Evolutionary conservation across 2,888 invertebrate species (phyloP).

Genomic region (Troides aeacus): DNA sequence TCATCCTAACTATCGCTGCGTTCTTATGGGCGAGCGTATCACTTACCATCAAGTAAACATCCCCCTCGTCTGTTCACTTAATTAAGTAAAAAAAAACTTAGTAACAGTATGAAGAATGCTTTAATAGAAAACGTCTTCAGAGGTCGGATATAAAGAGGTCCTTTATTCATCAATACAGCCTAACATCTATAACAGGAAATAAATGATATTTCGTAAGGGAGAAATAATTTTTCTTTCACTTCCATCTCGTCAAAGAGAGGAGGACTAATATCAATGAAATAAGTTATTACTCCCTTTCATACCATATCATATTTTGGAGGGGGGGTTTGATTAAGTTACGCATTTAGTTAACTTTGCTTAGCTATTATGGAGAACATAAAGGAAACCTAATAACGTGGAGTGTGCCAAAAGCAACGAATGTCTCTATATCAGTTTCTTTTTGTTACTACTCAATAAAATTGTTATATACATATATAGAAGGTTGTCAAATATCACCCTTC

Average conservation of each 20-base stretch:
- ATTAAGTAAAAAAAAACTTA: too few relatives aligned
- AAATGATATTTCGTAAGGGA: neutral
- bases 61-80: too few relatives aligned
- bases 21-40: too few relatives aligned
- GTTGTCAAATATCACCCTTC: too few relatives aligned
- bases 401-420: neutral
- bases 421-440: too few relatives aligned
- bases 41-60: too few relatives aligned
- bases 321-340: neutral
- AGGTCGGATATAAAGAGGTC: too few relatives aligned
- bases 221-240: constrained; percentile 2
- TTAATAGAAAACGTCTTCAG: too few relatives aligned
- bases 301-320: neutral
- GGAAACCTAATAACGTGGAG: constrained; percentile 5
- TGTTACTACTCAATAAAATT: too few relatives aligned
- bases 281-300: constrained; percentile 5
- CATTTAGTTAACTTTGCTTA: neutral
- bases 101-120: too few relatives aligned
- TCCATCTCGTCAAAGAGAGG: neutral
- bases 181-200: neutral
- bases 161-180: neutral
- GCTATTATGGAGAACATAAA: neutral
- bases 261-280: neutral
- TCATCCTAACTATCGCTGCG: too few relatives aligned
- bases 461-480: too few relatives aligned